Conservation (phyloP, 1,140 invertebrate genomes). For the Acyrthosiphon pisum region DNA sequence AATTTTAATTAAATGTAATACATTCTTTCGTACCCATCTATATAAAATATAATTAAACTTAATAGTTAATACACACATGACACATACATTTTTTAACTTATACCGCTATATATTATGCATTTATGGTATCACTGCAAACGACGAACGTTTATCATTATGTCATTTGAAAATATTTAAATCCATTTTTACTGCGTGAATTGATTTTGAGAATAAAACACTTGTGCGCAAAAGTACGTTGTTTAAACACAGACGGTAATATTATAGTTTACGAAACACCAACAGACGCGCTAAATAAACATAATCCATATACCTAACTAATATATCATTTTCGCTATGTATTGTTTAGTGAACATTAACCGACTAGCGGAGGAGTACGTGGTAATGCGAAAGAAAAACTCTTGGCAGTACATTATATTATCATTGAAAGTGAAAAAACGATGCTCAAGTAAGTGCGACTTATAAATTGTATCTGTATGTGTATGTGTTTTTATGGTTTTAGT, state of each 20-base stretch:
- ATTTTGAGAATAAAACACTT: not conserved
- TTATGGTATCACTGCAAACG: not conserved
- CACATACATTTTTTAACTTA: too few species aligned
- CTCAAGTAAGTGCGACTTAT: constrained; percentile 13
- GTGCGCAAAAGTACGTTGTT: not conserved
- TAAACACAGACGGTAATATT: not conserved
- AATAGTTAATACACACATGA: too few species aligned
- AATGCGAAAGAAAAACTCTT: constrained; percentile 18
- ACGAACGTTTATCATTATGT: not conserved
- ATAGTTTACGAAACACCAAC: not conserved
- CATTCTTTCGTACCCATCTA: not conserved
- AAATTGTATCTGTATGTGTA: not conserved
- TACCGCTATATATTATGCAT: too few species aligned
- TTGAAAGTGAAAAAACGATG: constrained; percentile 21
- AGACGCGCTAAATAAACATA: not conserved
- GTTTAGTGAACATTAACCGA: constrained; percentile 20
- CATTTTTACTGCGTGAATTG: not conserved
- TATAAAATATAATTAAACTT: too few species aligned
- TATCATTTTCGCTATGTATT: not conserved
- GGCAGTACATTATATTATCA: not conserved
- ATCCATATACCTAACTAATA: not conserved
- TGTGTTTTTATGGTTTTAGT: not conserved
- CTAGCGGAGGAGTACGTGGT: not conserved
- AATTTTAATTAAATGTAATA: not conserved
- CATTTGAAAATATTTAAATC: not conserved